Base-by-base conservation (phyloP, 2,113 vertebrate species). In the Eulemur macaco region DNA sequence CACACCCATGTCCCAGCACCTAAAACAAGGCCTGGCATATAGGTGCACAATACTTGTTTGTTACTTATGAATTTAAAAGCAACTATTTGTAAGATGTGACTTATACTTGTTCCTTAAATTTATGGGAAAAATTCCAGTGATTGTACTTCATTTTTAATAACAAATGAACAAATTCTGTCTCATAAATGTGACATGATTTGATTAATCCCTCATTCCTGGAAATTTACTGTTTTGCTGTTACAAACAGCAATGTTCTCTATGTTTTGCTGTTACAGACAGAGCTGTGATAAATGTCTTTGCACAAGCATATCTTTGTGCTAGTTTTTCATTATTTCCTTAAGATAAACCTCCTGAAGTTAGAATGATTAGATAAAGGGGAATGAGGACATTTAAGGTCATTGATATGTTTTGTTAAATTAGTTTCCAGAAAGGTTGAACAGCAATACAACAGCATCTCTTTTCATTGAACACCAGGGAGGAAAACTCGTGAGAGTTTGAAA, bases 401-500 rank as follows among this genome's bases (percentile, higher is more conserved):
- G 13, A 71, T 71, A 39, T 18, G 63, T 89, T 89, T 80, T 80
- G 50, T 56, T 78, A 85, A 78, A 37, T 58, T 81, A 50, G 29
- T 85, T 89, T 89, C 80, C 45, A 73, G 52, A 93, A 96, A 73
- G 63, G 71, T 20, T 45, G 54, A 87, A 25, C 56, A 86, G n/a
- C 15, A 86, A 82, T 20, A 25, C 66, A 87, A 82, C 18, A 54
- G 25, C 81, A 73, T 83, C 58, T 83, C 50, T 13, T 54, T 54
- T 54, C 52, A 18, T 54, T 92, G 76, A 95, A n/a, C 66, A 76
- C 39, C 9, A 52, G 14, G 47, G 18, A 63, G 66, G 47, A 92
- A 82, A 85, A 81, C 54, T 81, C 20, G 39, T 45, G 52, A 52
- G 18, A 76, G 27, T 42, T 92, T 83, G 39, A 76, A 39, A 76